Conservation (phyloP, 2,888 invertebrate genomes). For the Apoda limacodes region DNA sequence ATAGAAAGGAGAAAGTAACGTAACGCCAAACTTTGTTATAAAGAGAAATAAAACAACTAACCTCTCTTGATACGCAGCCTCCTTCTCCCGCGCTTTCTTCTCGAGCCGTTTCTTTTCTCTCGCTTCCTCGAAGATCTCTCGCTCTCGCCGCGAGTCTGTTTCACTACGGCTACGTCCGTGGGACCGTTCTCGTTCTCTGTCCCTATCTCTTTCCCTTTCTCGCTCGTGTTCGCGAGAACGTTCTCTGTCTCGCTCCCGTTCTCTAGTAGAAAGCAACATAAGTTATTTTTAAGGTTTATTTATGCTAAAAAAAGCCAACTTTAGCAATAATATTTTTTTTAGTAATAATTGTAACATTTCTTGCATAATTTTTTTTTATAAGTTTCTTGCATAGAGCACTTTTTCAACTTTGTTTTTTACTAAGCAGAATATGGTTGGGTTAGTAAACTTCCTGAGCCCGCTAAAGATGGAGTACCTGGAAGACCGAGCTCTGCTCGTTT, state of each 20-base stretch:
- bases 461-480: no score
- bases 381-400: no score
- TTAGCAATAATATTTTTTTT: no score
- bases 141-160: conserved; percentile 77
- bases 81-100: conserved; percentile 93
- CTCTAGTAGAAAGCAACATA: conserved; percentile 19
- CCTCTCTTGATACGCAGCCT: conserved; percentile 95
- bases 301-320: not conserved
- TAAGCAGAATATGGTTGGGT: no score
- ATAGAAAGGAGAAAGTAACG: no score
- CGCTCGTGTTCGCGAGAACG: conserved; percentile 35
- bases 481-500: no score
- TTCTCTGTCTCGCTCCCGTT: conserved; percentile 31
- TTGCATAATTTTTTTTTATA: no score
- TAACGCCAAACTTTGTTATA: not conserved
- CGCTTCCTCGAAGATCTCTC: conserved; percentile 92
- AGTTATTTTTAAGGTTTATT: no score
- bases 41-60: conserved; percentile 23
- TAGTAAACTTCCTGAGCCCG: no score
- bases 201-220: conserved; percentile 47
- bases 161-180: conserved; percentile 63
- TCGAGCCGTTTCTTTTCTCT: conserved; percentile 91
- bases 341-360: no score
- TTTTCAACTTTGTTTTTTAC: no score
- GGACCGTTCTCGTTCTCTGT: conserved; percentile 53